A percentile compares a stretch with the other conserved stretches of the same genome.
These are phyloP conservation scores for Liodrosophila aerea DNA, from an alignment of 2,888 invertebrate genomes.

Conservation along the genomic window DNA sequence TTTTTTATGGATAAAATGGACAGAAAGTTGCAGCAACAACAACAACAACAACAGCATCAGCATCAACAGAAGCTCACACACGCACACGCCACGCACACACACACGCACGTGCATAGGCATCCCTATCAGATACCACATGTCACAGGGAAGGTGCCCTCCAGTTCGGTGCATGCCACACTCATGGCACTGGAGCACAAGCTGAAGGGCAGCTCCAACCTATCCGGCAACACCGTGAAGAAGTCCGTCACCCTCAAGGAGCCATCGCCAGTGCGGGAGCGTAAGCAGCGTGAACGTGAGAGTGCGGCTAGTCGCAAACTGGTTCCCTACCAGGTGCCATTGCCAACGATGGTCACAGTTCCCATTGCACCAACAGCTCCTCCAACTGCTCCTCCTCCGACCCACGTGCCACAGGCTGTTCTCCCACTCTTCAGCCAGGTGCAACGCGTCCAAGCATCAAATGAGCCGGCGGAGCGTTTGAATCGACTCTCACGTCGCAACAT, in stretches of 20 bases:
- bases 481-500: constrained; percentile 46
- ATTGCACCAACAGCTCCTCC: neutral
- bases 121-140: constrained; percentile 2
- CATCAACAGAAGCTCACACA: neutral
- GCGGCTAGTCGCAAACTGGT: no score
- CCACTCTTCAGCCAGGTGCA: constrained; percentile 45
- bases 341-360: neutral
- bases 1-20: constrained; percentile 59
- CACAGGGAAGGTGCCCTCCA: constrained; percentile 16
- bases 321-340: no score
- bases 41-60: neutral
- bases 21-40: constrained; percentile 39
- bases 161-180: constrained; percentile 31
- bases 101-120: constrained; percentile 3
- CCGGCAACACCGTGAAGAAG: neutral
- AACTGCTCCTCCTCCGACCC: neutral
- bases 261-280: no score
- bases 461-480: constrained; percentile 38
- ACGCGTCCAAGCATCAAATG: no score
- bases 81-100: neutral
- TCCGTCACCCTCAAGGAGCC: no score
- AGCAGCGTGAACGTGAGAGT: no score
- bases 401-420: constrained; percentile 11
- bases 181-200: constrained; percentile 30
- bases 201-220: constrained; percentile 12